Conservation (phyloP, 2,113 vertebrate species). For the Macrotis lagotis region DNA sequence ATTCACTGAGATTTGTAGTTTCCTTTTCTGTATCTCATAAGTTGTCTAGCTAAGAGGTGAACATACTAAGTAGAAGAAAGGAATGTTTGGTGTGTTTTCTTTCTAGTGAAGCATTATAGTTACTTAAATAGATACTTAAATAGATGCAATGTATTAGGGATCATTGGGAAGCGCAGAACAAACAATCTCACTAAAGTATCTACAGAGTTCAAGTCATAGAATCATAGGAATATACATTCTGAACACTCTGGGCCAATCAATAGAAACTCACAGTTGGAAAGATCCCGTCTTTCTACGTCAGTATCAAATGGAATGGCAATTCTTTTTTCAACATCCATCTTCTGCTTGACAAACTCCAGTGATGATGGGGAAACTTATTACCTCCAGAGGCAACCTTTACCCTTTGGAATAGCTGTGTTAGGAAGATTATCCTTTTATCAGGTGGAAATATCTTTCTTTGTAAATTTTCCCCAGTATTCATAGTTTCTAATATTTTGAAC, state of each 20-base stretch:
- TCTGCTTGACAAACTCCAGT: background rate
- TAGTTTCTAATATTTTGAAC: background rate
- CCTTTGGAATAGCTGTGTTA: background rate
- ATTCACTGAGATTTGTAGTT: conserved; percentile 56
- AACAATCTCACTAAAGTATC: background rate
- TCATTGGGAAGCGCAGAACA: background rate
- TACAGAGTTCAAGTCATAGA: background rate
- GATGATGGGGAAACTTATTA: background rate
- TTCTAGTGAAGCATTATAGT: background rate
- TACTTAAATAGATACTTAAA: background rate
- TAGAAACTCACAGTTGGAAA: background rate
- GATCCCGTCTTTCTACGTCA: background rate
- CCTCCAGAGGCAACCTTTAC: background rate
- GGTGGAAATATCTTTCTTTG: background rate
- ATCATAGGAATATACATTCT: background rate
- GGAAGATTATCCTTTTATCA: background rate
- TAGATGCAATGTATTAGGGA: background rate
- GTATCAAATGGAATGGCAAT: background rate
- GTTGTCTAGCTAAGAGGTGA: conserved; percentile 21
- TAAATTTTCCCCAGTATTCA: background rate
- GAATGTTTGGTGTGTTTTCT: conserved; percentile 16
- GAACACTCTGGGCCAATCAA: background rate
- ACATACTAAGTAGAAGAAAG: conserved; percentile 9
- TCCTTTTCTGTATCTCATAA: conserved; percentile 43
- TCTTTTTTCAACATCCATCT: background rate